Base-by-base conservation (phyloP, 2,797 vertebrate species). In the Schizothorax lantsangensis region DNA sequence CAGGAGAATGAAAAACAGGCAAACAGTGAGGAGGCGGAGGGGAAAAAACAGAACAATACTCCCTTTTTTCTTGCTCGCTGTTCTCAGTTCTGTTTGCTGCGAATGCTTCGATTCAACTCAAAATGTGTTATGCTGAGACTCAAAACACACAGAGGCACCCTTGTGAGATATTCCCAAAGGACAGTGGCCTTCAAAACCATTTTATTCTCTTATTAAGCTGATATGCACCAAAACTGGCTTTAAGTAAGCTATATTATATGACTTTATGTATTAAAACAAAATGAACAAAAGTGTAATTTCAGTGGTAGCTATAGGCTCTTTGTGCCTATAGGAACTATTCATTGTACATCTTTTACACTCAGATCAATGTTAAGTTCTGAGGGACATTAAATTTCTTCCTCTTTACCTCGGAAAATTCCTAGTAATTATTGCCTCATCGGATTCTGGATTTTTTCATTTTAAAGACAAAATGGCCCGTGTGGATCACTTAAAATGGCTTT, bases 301-400 rank as follows among this genome's bases (percentile, higher is more conserved):
- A 33, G 19, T n/a, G 11, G 9, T 43, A 54, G 40, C 36, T 66
- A 49, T 59, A 73, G 79, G 84, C 92, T 91, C 92, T 72, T 59
- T 66, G 43, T 74, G 19, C 81, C 82, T 87, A 91, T 89, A 89
- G 93, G 91, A 91, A 88, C 75, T 84, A 90, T 92, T 93, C 45
- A 91, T 93, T 94, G 91, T 87, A 90, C 81, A 72, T 92, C 89
- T 92, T 91, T 89, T 92, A 88, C 83, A 86, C 74, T 88, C 54
- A 43, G 7, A 43, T 43, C 40, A 93, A 94, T 94, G n/a, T 91
- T 89, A 85, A 91, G 91, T 93, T 93, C 88, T 88, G 92, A 91
- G 90, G 92, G 91, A 92, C 93, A 94, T 95, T 92, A 64, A 92
- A 64, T 64, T 14, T 14, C 23, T 5, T 14, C n/a, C 2, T 14